Conservation (phyloP, 2,888 invertebrate species). For the Platerodrilus igneus region DNA sequence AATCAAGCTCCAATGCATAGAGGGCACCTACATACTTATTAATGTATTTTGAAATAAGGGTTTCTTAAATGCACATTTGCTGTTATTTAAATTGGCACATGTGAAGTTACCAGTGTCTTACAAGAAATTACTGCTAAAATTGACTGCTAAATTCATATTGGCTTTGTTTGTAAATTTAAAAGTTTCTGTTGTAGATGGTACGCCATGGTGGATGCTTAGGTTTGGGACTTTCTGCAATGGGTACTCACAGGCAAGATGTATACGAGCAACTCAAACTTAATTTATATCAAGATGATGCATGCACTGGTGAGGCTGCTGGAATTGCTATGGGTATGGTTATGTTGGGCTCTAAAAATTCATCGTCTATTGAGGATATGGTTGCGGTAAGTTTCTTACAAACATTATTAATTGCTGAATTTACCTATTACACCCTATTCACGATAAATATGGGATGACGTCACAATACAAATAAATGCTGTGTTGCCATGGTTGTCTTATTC, state of each 20-base stretch:
- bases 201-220: slow-evolving; percentile 97
- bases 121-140: neutral
- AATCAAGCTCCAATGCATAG: too few relatives aligned
- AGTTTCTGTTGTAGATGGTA: slow-evolving; percentile 62
- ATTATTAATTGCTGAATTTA: too few relatives aligned
- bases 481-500: too few relatives aligned
- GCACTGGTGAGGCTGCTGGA: slow-evolving; percentile 98
- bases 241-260: slow-evolving; percentile 90
- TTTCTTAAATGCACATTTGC: too few relatives aligned
- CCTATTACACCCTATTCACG: too few relatives aligned
- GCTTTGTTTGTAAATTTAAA: too few relatives aligned
- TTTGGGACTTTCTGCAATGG: slow-evolving; percentile 96
- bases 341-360: slow-evolving; percentile 89
- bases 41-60: too few relatives aligned
- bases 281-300: slow-evolving; percentile 97
- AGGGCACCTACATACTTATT: too few relatives aligned
- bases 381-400: too few relatives aligned
- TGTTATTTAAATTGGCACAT: neutral
- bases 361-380: slow-evolving; percentile 91
- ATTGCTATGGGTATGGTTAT: slow-evolving; percentile 99
- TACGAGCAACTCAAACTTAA: slow-evolving; percentile 97
- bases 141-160: too few relatives aligned
- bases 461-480: too few relatives aligned
- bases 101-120: neutral
- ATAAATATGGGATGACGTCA: too few relatives aligned